Conservation (phyloP, 2,888 invertebrate genomes). For the Merodon equestris region DNA sequence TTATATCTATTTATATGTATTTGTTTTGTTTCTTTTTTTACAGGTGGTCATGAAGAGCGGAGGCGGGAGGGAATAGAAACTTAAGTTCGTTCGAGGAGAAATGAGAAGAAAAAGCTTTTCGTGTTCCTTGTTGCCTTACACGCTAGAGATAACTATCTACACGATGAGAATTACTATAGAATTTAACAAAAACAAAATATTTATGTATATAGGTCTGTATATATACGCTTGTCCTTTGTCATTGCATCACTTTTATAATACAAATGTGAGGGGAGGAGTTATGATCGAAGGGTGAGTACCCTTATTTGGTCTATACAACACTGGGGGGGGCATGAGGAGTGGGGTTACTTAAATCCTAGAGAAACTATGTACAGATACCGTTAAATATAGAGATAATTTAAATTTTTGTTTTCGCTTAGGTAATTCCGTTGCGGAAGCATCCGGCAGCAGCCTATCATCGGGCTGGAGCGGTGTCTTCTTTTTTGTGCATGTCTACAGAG, state of each 20-base stretch:
- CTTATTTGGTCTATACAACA: constrained; percentile 59
- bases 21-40: constrained; percentile 32
- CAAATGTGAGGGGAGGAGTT: constrained; percentile 25
- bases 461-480: constrained; percentile 71
- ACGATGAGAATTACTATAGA: constrained; percentile 55
- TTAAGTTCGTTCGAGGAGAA: constrained; percentile 36
- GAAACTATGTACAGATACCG: constrained; percentile 56
- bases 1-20: too few species aligned
- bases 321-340: constrained; percentile 31
- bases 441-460: constrained; percentile 71
- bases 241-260: constrained; percentile 61
- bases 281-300: constrained; percentile 22
- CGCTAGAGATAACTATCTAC: constrained; percentile 59
- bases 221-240: constrained; percentile 39
- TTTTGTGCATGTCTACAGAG: constrained; percentile 73
- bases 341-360: constrained; percentile 37
- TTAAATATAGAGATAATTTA: constrained; percentile 39
- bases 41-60: constrained; percentile 42
- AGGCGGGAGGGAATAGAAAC: constrained; percentile 37
- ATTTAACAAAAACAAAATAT: constrained; percentile 32
- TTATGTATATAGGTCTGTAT: constrained; percentile 13
- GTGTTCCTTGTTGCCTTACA: constrained; percentile 40
- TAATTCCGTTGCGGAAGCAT: background rate
- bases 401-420: constrained; percentile 35
- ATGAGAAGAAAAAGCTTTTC: constrained; percentile 43